phyloP scores from a whole-genome alignment of 2,888 invertebrate species.

The Drosophila affinis region DNA sequence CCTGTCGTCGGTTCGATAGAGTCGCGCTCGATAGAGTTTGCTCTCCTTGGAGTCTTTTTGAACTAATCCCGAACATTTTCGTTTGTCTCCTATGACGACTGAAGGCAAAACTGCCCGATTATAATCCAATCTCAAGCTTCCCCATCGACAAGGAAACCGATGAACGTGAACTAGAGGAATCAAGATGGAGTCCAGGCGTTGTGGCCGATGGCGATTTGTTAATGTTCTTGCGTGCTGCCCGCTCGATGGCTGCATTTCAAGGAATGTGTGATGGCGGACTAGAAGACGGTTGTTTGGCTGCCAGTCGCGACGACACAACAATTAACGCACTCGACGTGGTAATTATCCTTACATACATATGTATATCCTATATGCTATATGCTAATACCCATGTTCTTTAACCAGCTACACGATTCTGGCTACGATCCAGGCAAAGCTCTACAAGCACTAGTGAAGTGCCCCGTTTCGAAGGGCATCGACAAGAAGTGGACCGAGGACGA shows the following conservation, averaged over 20 bases:
- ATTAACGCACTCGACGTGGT: constrained; percentile 97
- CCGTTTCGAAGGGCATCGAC: constrained; percentile 97
- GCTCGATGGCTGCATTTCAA: constrained; percentile 99
- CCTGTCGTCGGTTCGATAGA: too few relatives aligned
- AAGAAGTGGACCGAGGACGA: constrained; percentile 99
- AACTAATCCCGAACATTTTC: constrained; percentile 73
- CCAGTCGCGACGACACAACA: constrained; percentile 98
- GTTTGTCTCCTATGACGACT: constrained; percentile 76
- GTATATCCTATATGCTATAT: neutral
- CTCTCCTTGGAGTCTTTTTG: constrained; percentile 59
- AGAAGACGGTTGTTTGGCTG: constrained; percentile 98
- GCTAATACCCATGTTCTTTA: constrained; percentile 38
- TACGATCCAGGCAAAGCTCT: constrained; percentile 98
- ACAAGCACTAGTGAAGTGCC: constrained; percentile 98
- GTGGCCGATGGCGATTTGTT: constrained; percentile 96
- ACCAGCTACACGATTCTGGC: constrained; percentile 95
- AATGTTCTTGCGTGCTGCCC: constrained; percentile 98
- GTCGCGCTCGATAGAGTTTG: neutral
- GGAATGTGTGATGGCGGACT: constrained; percentile 99
- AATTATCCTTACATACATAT: constrained; percentile 73
- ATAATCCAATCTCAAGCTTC: constrained; percentile 85
- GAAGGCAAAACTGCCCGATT: constrained; percentile 85
- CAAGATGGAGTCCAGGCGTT: constrained; percentile 97
- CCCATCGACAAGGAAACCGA: constrained; percentile 84
- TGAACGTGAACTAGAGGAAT: constrained; percentile 89